Evolutionary conservation across 2,888 invertebrate genomes (phyloP).

Genomic region (Trachelus iudaicus): DNA sequence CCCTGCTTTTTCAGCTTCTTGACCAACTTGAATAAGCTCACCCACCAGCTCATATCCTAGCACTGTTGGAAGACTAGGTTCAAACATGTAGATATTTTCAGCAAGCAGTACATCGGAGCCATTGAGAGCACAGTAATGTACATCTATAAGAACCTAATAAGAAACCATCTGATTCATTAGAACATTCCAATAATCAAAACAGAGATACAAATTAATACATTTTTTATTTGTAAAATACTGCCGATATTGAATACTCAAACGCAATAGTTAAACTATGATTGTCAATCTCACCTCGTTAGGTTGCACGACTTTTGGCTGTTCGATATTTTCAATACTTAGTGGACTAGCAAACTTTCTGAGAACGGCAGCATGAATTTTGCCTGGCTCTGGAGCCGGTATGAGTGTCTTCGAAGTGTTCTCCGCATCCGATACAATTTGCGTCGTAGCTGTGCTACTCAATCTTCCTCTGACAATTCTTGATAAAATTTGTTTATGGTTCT

Average conservation of each 20-base stretch:
- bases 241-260: background rate
- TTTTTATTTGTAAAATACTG: background rate
- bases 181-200: background rate
- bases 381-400: constrained; percentile 34
- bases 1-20: constrained; percentile 62
- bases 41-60: constrained; percentile 77
- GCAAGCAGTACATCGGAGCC: constrained; percentile 71
- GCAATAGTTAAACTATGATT: background rate
- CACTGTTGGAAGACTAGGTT: constrained; percentile 69
- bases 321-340: constrained; percentile 67
- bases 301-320: constrained; percentile 61
- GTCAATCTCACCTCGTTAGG: constrained; percentile 62
- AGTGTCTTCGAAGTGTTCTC: constrained; percentile 24
- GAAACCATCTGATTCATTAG: constrained; percentile 9
- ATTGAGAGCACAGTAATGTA: constrained; percentile 75
- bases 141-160: constrained; percentile 72
- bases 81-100: constrained; percentile 66
- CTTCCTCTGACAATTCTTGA: constrained; percentile 20
- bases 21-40: constrained; percentile 70
- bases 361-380: constrained; percentile 66
- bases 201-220: constrained; percentile 5
- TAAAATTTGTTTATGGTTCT: constrained; percentile 22
- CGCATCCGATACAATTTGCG: constrained; percentile 20
- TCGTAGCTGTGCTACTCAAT: constrained; percentile 20
- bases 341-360: constrained; percentile 67